Conservation (phyloP, 2,113 vertebrate genomes). For the Platysternon megacephalum region DNA sequence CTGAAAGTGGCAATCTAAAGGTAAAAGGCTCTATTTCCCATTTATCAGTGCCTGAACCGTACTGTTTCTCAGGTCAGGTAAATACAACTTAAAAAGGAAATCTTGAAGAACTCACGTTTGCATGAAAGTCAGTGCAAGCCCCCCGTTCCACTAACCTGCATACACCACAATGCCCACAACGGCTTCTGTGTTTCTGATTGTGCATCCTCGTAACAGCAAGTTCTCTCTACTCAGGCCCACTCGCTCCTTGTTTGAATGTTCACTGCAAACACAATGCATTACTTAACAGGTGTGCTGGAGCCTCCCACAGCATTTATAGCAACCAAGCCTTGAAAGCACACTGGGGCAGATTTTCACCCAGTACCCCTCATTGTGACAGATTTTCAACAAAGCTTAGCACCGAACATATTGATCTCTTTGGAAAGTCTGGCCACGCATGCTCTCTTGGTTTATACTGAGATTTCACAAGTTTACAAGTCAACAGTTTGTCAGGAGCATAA, state of each 20-base stretch:
- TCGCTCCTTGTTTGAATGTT: conserved; percentile 83
- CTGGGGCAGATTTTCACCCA: neutral
- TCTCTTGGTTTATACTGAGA: neutral
- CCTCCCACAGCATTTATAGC: neutral
- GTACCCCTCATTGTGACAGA: accelerated
- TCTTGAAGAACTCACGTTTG: neutral
- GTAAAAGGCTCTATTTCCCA: neutral
- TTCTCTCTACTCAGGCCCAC: conserved; percentile 91
- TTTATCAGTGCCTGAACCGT: accelerated
- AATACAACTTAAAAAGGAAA: neutral
- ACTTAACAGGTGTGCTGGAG: neutral
- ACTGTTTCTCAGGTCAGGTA: neutral
- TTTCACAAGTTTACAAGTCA: neutral
- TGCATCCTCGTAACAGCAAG: conserved; percentile 91
- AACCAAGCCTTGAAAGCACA: neutral
- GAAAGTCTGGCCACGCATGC: neutral
- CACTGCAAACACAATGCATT: conserved; percentile 72
- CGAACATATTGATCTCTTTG: neutral
- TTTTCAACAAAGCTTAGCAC: neutral
- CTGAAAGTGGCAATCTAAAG: neutral
- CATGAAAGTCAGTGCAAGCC: neutral
- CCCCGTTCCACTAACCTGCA: conserved; percentile 84
- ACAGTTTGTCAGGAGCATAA: neutral
- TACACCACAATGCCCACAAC: conserved; percentile 95
- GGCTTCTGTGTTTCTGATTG: conserved; percentile 91